Percentiles rank a stretch among this genome's conserved stretches.
Conservation (phyloP, 2,113 vertebrate genomes). For the Salminus brasiliensis region DNA sequence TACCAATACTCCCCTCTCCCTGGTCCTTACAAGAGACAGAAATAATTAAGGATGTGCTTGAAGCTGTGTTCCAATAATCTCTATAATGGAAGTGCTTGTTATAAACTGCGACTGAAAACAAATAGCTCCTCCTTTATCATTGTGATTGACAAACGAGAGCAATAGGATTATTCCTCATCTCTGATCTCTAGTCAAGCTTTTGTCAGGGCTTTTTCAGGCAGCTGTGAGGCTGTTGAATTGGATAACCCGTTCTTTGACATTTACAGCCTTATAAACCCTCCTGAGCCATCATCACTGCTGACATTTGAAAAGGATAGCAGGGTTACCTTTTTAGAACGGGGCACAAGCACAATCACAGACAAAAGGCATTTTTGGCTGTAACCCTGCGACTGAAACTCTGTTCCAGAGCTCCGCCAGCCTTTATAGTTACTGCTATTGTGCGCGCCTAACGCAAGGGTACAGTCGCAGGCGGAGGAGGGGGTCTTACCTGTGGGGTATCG, state of each 20-base stretch:
- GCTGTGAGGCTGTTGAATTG: constrained; percentile 48
- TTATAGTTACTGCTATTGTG: constrained; percentile 44
- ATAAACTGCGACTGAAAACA: constrained; percentile 41
- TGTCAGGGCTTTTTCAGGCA: constrained; percentile 51
- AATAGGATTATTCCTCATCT: constrained; percentile 54
- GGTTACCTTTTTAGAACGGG: constrained; percentile 51
- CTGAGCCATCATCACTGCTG: constrained; percentile 55
- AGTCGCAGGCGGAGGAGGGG: constrained; percentile 44
- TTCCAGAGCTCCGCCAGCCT: constrained; percentile 42
- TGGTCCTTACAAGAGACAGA: constrained; percentile 7
- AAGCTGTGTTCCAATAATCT: constrained; percentile 25
- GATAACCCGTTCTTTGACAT: constrained; percentile 57
- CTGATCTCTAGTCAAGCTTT: constrained; percentile 58
- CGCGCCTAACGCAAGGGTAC: constrained; percentile 26
- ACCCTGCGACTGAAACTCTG: constrained; percentile 45
- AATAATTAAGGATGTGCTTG: constrained; percentile 11
- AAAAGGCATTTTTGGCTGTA: constrained; percentile 53
- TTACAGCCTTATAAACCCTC: constrained; percentile 53
- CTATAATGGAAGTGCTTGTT: constrained; percentile 38
- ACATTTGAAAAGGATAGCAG: constrained; percentile 60
- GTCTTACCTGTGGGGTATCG: constrained; percentile 97
- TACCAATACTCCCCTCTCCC: neutral
- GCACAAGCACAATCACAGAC: constrained; percentile 50
- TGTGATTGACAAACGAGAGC: constrained; percentile 55
- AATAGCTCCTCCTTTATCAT: constrained; percentile 41